These are phyloP conservation scores for Henicopernis longicauda DNA, from an alignment of 2,113 vertebrate species.

Conservation along the genomic window DNA sequence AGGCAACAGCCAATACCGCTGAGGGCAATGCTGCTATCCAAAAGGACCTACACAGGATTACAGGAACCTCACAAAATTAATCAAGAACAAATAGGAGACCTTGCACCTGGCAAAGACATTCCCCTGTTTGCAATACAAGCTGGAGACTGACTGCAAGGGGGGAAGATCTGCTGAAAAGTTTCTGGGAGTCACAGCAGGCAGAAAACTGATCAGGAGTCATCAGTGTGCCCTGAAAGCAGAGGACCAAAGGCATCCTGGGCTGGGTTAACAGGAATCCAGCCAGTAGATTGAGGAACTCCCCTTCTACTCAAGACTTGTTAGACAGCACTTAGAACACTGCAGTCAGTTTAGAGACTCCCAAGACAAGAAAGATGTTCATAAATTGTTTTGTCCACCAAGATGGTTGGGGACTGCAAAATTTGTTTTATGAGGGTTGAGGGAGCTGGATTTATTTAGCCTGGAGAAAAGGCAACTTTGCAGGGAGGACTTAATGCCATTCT, in stretches of 20 bases:
- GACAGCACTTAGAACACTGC: neutral
- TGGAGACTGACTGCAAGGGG: neutral
- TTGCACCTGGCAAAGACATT: neutral
- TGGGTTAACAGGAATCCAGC: neutral
- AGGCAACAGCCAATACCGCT: neutral
- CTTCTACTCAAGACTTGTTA: neutral
- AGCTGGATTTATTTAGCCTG: neutral
- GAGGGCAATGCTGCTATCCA: neutral
- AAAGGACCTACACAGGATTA: neutral
- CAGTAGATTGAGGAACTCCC: neutral
- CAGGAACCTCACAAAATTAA: neutral
- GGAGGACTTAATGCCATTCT: neutral
- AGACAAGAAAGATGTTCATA: neutral
- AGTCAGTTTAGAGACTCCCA: neutral
- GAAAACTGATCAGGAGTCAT: neutral
- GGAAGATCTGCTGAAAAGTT: neutral
- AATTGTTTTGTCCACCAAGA: neutral
- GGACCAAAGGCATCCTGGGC: neutral
- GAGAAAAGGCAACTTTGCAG: neutral
- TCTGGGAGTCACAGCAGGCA: neutral
- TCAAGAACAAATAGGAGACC: neutral
- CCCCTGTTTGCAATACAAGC: neutral
- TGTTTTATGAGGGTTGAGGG: neutral
- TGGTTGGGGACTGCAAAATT: neutral
- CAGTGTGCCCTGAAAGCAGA: neutral